Evolutionary conservation across 1,140 invertebrate species (phyloP), one percentile per base, ranked within the genome.

Genomic region (Euwallacea similis): DNA sequence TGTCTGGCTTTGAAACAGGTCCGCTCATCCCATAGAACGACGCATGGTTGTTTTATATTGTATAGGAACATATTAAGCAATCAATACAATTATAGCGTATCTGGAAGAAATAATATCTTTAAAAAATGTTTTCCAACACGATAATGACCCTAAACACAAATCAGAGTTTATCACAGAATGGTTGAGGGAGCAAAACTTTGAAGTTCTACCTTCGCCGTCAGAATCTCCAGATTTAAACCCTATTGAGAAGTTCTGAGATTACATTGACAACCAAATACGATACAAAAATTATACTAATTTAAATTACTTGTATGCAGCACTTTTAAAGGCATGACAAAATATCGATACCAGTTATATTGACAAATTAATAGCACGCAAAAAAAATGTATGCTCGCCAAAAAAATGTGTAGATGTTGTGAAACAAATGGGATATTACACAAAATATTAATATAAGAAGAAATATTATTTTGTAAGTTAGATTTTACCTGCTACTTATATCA

Each of bases 341-440:
- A 50, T 50, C 6, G 46, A 50, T 50, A 50, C 46, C 46, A 50
- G 1, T 50, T 50, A 50, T 50, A 50, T 50, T 50, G 46, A 50
- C 9, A 50, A 50, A 50, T 50, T 50, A 2, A 11, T 6, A 50
- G 46, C n/a, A n/a, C n/a, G n/a, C n/a, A n/a, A n/a, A n/a, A n/a
- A n/a, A n/a, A 50, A 50, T 50, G 1, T 50, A 50, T n/a, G n/a
- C n/a, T n/a, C 13, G 13, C 6, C 2, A 50, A 50, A 6, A 50
- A 50, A 50, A 50, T 50, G 6, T 6, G 13, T 6, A 50, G 46
- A 50, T 2, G n/a, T n/a, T n/a, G 46, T 50, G 46, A 50, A 50
- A 50, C 13, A 50, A 50, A 13, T 1, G n/a, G 46, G 46, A 50
- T 50, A 50, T 13, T 13, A 50, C 46, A 50, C 46, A 50, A 50